Evolutionary conservation across 2,888 invertebrate genomes (phyloP).

Genomic region (Lottia scabra): DNA sequence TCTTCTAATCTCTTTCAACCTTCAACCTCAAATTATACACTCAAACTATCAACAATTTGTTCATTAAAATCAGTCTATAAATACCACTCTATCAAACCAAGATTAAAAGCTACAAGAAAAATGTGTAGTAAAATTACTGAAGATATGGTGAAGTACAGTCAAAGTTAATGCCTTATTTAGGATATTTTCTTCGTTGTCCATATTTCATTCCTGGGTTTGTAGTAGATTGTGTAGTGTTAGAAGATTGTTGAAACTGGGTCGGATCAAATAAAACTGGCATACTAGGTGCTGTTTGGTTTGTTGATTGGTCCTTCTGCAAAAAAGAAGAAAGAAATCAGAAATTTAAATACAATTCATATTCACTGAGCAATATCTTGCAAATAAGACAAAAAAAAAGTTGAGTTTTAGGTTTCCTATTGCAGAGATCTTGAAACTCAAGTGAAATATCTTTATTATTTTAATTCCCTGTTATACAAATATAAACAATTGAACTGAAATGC

Average conservation of each 20-base stretch:
- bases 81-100: neutral
- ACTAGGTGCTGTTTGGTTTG: slow-evolving; percentile 17
- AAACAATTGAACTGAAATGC: no score
- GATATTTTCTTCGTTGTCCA: slow-evolving; percentile 48
- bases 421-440: neutral
- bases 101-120: neutral
- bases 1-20: no score
- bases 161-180: slow-evolving; percentile 33
- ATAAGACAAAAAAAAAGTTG: neutral
- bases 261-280: slow-evolving; percentile 62
- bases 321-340: neutral
- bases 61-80: neutral
- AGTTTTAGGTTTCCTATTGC: no score
- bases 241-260: slow-evolving; percentile 69
- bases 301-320: slow-evolving; percentile 11
- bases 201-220: slow-evolving; percentile 65
- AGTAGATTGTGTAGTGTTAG: slow-evolving; percentile 38
- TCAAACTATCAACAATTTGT: neutral
- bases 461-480: neutral
- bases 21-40: no score
- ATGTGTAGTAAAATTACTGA: no score
- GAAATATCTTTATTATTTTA: no score
- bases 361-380: neutral
- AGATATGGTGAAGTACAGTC: no score
- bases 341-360: neutral